A percentile compares a stretch with the other conserved stretches of the same genome.
These are phyloP conservation scores for Pseudoips prasinana DNA, from an alignment of 2,888 invertebrate species.

Conservation along the genomic window DNA sequence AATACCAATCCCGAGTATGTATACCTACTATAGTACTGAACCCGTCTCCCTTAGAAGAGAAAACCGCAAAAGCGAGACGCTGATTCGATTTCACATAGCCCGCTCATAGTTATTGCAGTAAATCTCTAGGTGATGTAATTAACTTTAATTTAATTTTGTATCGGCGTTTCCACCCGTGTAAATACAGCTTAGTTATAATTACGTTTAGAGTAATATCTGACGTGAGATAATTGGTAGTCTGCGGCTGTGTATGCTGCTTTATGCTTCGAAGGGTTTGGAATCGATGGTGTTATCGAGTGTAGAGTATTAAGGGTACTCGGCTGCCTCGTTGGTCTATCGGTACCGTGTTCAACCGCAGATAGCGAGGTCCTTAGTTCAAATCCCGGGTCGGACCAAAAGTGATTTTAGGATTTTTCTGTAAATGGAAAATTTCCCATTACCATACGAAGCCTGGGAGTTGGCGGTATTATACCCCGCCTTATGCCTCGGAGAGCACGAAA, in stretches of 20 bases:
- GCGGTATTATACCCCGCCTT: too few species aligned
- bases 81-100: slow-evolving; percentile 73
- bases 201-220: slow-evolving; percentile 33
- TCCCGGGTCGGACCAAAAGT: too few species aligned
- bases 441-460: too few species aligned
- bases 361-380: too few species aligned
- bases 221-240: slow-evolving; percentile 22
- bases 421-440: too few species aligned
- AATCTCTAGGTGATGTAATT: slow-evolving; percentile 77
- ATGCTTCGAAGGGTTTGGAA: slow-evolving; percentile 9
- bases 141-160: slow-evolving; percentile 76
- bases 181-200: slow-evolving; percentile 69
- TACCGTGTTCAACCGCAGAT: too few species aligned
- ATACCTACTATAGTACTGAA: slow-evolving; percentile 13
- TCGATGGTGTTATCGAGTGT: slow-evolving; percentile 1
- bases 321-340: too few species aligned
- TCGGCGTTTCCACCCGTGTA: slow-evolving; percentile 61
- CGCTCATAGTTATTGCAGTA: slow-evolving; percentile 60
- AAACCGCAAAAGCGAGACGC: slow-evolving; percentile 66
- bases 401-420: too few species aligned
- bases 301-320: too few species aligned
- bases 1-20: not conserved
- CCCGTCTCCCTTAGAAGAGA: slow-evolving; percentile 42
- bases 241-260: slow-evolving; percentile 15
- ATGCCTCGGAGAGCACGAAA: too few species aligned